Conservation (phyloP, 2,797 vertebrate species). For the Phataginus tricuspis region DNA sequence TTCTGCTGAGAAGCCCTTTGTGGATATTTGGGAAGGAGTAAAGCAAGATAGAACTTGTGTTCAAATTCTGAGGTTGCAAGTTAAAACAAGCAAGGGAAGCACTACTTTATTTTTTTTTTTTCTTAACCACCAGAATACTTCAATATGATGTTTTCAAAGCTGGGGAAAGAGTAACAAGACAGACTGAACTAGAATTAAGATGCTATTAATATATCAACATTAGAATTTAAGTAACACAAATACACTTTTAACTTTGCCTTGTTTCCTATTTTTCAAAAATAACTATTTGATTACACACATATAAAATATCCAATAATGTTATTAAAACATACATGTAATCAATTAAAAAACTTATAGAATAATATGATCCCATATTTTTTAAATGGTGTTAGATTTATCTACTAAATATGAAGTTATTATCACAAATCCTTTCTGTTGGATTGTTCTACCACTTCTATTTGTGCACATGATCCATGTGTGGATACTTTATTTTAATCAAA, state of each 20-base stretch:
- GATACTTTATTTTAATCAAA: constrained; percentile 1
- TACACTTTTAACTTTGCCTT: constrained; percentile 41
- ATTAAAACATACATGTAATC: constrained; percentile 46
- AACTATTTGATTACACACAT: not conserved
- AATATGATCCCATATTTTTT: not conserved
- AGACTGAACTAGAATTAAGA: constrained; percentile 27
- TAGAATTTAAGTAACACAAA: constrained; percentile 54
- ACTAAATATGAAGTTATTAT: constrained; percentile 13
- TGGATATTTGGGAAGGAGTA: constrained; percentile 66
- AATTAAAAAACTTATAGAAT: constrained; percentile 1
- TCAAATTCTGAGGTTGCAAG: constrained; percentile 81
- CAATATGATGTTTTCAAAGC: constrained; percentile 38
- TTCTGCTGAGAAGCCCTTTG: constrained; percentile 68
- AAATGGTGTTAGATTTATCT: constrained; percentile 44
- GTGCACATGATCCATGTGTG: not conserved
- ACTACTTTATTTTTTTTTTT: constrained; percentile 66
- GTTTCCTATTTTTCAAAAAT: constrained; percentile 28
- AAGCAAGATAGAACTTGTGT: constrained; percentile 84
- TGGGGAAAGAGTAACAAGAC: not conserved
- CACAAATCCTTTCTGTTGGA: constrained; percentile 19
- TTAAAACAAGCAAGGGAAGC: constrained; percentile 78
- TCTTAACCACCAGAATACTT: constrained; percentile 69
- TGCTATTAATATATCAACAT: not conserved
- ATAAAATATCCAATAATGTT: constrained; percentile 27
- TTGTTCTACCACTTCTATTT: constrained; percentile 53